These are phyloP conservation scores for Diploptera punctata DNA, from an alignment of 2,888 invertebrate genomes.

Conservation along the genomic window DNA sequence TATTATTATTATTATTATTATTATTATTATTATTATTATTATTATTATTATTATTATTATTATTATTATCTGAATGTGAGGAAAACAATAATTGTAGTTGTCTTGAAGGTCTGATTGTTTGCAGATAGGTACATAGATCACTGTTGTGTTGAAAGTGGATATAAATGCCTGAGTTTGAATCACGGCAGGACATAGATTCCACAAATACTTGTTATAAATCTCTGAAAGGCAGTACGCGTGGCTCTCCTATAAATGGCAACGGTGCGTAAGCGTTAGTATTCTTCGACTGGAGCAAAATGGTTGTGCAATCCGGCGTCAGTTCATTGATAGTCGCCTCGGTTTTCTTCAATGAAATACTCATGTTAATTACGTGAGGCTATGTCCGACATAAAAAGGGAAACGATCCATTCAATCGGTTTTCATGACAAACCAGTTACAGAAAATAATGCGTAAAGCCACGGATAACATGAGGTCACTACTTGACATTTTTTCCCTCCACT, in stretches of 20 bases:
- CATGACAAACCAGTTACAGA: background rate
- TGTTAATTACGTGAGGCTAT: background rate
- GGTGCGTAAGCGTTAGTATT: background rate
- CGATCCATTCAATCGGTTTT: background rate
- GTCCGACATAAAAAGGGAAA: background rate
- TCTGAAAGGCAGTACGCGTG: background rate
- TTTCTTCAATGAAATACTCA: background rate
- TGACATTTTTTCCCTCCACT: too few relatives aligned
- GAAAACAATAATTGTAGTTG: too few relatives aligned
- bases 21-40: too few relatives aligned
- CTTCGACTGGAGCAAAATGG: background rate
- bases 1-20: too few relatives aligned
- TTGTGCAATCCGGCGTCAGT: background rate
- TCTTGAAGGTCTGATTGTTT: too few relatives aligned
- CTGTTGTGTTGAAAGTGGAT: background rate
- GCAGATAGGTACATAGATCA: too few relatives aligned
- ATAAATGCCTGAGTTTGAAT: background rate
- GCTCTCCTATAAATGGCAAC: background rate
- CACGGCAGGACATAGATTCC: background rate
- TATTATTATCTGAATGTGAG: too few relatives aligned
- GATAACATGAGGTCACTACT: too few relatives aligned
- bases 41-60: too few relatives aligned
- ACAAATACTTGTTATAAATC: background rate
- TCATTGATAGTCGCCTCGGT: conserved; percentile 1
- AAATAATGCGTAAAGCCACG: too few relatives aligned